Percentiles rank a stretch among this genome's conserved stretches.
Evolutionary conservation across 2,888 invertebrate genomes (phyloP).

Genomic region (Syrista parreyssii): DNA sequence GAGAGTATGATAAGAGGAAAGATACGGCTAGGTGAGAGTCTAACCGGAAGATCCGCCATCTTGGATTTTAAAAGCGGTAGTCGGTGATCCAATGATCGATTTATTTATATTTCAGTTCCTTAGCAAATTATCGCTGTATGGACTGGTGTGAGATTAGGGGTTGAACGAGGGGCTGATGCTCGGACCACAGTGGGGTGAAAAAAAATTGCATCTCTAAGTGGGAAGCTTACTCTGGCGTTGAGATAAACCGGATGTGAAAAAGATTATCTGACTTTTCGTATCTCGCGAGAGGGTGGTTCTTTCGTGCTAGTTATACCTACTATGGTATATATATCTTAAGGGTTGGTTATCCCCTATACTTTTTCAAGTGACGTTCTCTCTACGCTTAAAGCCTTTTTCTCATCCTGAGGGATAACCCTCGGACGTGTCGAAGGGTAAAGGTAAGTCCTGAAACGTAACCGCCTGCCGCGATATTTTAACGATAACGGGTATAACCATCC

Average conservation of each 20-base stretch:
- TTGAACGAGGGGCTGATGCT: background rate
- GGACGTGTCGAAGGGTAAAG: background rate
- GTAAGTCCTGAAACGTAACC: background rate
- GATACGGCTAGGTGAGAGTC: background rate
- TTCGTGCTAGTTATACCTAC: background rate
- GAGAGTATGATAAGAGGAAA: background rate
- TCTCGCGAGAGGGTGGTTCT: background rate
- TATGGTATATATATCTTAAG: background rate
- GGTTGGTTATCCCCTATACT: background rate
- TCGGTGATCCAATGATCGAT: background rate
- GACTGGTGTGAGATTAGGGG: background rate
- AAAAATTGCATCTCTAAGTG: background rate
- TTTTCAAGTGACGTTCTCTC: background rate
- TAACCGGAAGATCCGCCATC: background rate
- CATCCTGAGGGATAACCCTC: background rate
- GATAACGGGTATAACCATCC: background rate
- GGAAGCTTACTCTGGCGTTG: background rate
- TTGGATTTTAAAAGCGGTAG: background rate
- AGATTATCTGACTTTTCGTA: background rate
- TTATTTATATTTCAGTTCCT: background rate
- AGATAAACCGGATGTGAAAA: background rate
- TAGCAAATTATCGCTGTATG: background rate
- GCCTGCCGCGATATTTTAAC: background rate
- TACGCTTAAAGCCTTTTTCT: background rate
- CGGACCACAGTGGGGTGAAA: background rate